These are phyloP conservation scores for Saguinus imperator DNA, from an alignment of 2,113 vertebrate species.

Conservation along the genomic window DNA sequence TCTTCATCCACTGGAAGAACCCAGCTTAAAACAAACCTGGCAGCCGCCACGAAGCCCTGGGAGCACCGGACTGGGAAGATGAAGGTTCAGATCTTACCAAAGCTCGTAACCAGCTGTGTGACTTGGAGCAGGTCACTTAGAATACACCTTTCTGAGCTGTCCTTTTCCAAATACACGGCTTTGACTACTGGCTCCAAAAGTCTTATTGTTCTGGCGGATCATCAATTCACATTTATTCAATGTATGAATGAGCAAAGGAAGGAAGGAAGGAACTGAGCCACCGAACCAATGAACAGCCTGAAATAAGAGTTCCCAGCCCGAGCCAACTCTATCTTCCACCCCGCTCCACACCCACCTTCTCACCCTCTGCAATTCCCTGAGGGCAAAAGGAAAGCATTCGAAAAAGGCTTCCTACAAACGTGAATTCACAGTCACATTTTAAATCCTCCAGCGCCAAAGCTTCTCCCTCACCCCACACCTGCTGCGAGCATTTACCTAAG, in stretches of 20 bases:
- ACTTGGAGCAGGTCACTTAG: background rate
- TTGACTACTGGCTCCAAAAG: background rate
- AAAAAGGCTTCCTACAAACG: background rate
- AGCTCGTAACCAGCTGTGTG: background rate
- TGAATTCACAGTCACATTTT: constrained; percentile 5
- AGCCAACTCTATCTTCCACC: background rate
- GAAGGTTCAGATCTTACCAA: background rate
- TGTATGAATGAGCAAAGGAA: background rate
- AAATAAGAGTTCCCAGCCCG: background rate
- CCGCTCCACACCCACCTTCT: background rate
- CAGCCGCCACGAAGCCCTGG: background rate
- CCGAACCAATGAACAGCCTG: background rate
- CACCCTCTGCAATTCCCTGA: background rate
- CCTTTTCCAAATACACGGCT: background rate
- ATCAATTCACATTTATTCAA: background rate
- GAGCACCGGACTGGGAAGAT: background rate
- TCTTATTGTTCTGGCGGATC: background rate
- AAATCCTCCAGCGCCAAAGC: background rate
- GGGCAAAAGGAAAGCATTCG: background rate
- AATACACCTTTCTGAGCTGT: background rate
- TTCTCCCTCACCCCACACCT: background rate
- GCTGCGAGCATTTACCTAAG: background rate
- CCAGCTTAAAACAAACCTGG: background rate
- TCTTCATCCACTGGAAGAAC: background rate
- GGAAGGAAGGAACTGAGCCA: background rate